Evolutionary conservation across 2,888 invertebrate species (phyloP).

Genomic region (Timandra comae): DNA sequence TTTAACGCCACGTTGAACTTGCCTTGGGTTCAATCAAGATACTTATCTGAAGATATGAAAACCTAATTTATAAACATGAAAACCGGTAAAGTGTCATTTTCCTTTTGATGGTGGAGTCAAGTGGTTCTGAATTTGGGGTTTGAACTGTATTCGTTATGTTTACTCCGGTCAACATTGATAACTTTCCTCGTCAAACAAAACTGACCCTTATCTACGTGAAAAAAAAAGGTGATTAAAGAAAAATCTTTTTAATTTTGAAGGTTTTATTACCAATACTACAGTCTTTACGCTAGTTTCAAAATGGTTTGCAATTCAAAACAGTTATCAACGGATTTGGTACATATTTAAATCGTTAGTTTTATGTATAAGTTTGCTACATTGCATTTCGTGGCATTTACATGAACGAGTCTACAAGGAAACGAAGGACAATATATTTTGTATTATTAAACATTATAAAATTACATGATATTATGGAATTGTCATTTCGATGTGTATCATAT

Average conservation of each 20-base stretch:
- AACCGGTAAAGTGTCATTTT: background rate
- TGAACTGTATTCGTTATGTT: no score
- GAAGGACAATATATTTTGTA: no score
- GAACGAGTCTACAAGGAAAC: no score
- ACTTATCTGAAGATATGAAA: no score
- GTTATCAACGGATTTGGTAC: conserved; percentile 46
- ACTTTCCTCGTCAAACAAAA: no score
- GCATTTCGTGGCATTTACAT: conserved; percentile 11
- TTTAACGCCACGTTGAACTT: conserved; percentile 1
- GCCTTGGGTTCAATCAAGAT: background rate
- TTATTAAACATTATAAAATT: no score
- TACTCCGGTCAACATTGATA: no score
- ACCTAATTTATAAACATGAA: conserved; percentile 1
- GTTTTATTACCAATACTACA: conserved; percentile 69
- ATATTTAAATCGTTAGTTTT: conserved; percentile 30
- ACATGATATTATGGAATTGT: no score
- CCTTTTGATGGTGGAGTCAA: no score
- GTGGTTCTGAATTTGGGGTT: no score
- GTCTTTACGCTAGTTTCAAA: conserved; percentile 52
- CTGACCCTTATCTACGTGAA: no score
- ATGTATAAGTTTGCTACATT: conserved; percentile 41
- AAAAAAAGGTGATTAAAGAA: conserved; percentile 3
- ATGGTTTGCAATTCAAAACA: conserved; percentile 47
- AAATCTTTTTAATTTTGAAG: conserved; percentile 31
- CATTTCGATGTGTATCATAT: no score